These are phyloP conservation scores for Lethocerus indicus DNA, from an alignment of 1,140 invertebrate genomes.

Conservation along the genomic window DNA sequence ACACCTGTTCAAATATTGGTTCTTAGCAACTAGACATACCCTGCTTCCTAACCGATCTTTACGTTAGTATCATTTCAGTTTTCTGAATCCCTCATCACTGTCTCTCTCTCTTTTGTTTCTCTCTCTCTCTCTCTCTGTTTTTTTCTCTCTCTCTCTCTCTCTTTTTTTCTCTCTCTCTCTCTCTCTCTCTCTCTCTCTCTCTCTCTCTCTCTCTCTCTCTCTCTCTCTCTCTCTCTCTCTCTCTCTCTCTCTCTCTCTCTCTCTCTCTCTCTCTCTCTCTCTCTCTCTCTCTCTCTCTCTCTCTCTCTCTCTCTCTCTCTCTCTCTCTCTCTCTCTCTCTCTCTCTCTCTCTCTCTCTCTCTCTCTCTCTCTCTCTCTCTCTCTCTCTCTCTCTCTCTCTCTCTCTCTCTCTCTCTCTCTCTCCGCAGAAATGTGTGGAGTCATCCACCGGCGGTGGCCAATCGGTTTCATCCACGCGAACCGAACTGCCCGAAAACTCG, in stretches of 20 bases:
- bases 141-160: conserved; percentile 7
- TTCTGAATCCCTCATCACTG: no score
- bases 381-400: conserved; percentile 6
- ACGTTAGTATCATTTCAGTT: no score
- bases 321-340: conserved; percentile 4
- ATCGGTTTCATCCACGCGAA: no score
- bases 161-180: conserved; percentile 6
- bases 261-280: conserved; percentile 6
- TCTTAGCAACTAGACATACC: no score
- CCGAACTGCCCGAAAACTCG: no score
- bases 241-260: conserved; percentile 5
- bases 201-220: conserved; percentile 5
- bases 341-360: conserved; percentile 6
- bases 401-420: conserved; percentile 6
- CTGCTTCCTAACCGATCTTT: no score
- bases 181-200: conserved; percentile 7
- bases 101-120: neutral
- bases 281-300: conserved; percentile 6
- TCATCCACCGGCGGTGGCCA: no score
- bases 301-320: conserved; percentile 5
- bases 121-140: conserved; percentile 5
- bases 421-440: no score
- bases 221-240: conserved; percentile 6
- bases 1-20: no score
- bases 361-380: conserved; percentile 8